A percentile compares a stretch with the other conserved stretches of the same genome.
phyloP scores from a whole-genome alignment of 2,888 invertebrate species.

The Andrena marginata region DNA sequence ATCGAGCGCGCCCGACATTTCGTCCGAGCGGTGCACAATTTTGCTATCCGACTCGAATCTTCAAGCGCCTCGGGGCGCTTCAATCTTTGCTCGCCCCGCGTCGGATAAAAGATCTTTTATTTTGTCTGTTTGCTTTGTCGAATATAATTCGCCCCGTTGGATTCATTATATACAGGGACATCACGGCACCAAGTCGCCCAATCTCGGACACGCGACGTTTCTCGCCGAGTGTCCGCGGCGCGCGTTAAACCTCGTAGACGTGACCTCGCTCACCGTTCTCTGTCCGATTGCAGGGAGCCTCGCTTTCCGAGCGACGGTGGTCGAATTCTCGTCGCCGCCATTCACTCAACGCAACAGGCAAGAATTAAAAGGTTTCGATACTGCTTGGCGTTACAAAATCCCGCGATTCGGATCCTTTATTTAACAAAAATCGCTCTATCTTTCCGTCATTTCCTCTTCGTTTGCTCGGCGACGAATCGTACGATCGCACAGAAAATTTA shows the following conservation, averaged over 20 bases:
- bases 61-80: too few species aligned
- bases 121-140: background rate
- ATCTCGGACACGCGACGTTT: background rate
- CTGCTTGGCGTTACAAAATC: constrained; percentile 57
- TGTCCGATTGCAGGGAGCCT: background rate
- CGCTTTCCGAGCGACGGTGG: background rate
- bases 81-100: too few species aligned
- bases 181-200: constrained; percentile 29
- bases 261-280: background rate
- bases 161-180: constrained; percentile 60
- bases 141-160: background rate
- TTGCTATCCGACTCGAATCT: constrained; percentile 3
- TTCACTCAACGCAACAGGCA: constrained; percentile 31
- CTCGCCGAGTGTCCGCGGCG: constrained; percentile 1
- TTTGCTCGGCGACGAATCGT: constrained; percentile 40
- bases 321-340: constrained; percentile 2
- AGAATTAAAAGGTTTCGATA: constrained; percentile 40
- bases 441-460: background rate
- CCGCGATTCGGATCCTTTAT: constrained; percentile 49
- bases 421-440: constrained; percentile 28
- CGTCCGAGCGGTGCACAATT: constrained; percentile 11
- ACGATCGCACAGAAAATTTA: constrained; percentile 50
- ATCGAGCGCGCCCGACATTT: constrained; percentile 7
- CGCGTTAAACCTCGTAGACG: constrained; percentile 10
- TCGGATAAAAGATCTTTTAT: background rate